phyloP scores from a whole-genome alignment of 1,140 invertebrate species.

The Cotesia typhae region DNA sequence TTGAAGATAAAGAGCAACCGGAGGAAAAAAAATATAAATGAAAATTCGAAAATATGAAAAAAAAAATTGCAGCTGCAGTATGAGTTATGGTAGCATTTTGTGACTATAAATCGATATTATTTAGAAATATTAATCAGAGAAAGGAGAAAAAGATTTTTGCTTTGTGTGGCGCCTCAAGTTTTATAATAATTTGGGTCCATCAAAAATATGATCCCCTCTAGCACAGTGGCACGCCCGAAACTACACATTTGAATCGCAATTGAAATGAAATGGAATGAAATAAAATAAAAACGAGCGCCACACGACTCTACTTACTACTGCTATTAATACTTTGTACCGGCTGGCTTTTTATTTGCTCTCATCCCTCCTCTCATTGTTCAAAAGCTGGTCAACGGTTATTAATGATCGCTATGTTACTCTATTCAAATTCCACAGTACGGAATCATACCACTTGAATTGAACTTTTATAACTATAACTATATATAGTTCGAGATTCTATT shows the following conservation, averaged over 20 bases:
- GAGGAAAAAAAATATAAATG: no score
- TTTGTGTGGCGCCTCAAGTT: slow-evolving; percentile 17
- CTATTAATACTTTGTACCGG: not conserved
- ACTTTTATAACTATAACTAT: slow-evolving; percentile 13
- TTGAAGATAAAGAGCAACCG: no score
- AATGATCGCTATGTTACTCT: slow-evolving; percentile 33
- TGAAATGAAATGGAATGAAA: slow-evolving; percentile 45
- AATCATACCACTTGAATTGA: slow-evolving; percentile 5
- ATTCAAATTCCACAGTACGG: slow-evolving; percentile 18
- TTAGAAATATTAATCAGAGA: not conserved
- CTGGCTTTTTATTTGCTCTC: slow-evolving; percentile 12
- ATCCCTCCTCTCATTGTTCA: slow-evolving; percentile 33
- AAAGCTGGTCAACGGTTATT: slow-evolving; percentile 39
- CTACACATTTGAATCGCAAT: slow-evolving; percentile 44
- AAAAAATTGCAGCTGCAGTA: not conserved
- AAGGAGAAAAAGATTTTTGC: not conserved
- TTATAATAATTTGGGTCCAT: slow-evolving; percentile 2
- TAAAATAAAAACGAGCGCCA: slow-evolving; percentile 25
- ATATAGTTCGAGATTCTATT: slow-evolving; percentile 2
- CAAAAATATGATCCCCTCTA: slow-evolving; percentile 11
- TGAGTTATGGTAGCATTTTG: no score
- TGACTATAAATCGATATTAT: not conserved
- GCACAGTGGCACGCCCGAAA: slow-evolving; percentile 8
- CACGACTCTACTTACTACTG: slow-evolving; percentile 1
- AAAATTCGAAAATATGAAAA: no score